Percentiles rank a stretch among this genome's conserved stretches.
These are phyloP conservation scores for Ispidina lecontei DNA, from an alignment of 2,797 vertebrate species.

Conservation along the genomic window DNA sequence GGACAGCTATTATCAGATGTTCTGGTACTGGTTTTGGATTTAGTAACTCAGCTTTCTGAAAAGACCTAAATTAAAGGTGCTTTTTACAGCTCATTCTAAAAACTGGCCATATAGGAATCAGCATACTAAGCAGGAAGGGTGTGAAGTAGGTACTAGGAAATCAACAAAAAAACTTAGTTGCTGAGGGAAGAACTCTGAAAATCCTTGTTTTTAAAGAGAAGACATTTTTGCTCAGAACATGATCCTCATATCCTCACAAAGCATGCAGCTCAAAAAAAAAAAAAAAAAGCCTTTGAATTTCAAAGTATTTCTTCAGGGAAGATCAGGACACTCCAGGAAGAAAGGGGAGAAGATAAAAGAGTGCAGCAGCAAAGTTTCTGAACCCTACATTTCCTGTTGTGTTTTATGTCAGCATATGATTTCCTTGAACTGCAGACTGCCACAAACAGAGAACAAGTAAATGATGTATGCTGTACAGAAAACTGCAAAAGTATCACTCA, in stretches of 20 bases:
- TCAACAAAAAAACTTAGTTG: not conserved
- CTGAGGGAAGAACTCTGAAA: not conserved
- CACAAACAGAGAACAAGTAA: conserved; percentile 25
- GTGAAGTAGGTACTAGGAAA: not conserved
- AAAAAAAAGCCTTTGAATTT: not conserved
- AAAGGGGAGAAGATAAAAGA: conserved; percentile 38
- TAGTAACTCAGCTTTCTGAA: not conserved
- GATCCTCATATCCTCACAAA: not conserved
- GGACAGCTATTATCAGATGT: not conserved
- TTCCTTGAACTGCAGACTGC: conserved; percentile 55
- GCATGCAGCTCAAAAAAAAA: not conserved
- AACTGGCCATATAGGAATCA: not conserved
- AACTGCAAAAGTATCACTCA: conserved; percentile 33
- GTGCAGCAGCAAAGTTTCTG: not conserved
- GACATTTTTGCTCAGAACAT: not conserved
- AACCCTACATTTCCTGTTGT: not conserved
- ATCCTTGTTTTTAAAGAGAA: not conserved
- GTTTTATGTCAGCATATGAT: conserved; percentile 50
- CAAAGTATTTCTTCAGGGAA: conserved; percentile 23
- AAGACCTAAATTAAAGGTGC: not conserved
- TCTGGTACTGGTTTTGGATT: not conserved
- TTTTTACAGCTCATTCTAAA: conserved; percentile 7
- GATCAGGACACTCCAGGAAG: not conserved
- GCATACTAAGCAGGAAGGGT: not conserved
- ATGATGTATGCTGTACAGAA: conserved; percentile 4